A percentile compares a stretch with the other conserved stretches of the same genome.
Evolutionary conservation across 2,113 vertebrate genomes (phyloP).

Genomic region (Python bivittatus): DNA sequence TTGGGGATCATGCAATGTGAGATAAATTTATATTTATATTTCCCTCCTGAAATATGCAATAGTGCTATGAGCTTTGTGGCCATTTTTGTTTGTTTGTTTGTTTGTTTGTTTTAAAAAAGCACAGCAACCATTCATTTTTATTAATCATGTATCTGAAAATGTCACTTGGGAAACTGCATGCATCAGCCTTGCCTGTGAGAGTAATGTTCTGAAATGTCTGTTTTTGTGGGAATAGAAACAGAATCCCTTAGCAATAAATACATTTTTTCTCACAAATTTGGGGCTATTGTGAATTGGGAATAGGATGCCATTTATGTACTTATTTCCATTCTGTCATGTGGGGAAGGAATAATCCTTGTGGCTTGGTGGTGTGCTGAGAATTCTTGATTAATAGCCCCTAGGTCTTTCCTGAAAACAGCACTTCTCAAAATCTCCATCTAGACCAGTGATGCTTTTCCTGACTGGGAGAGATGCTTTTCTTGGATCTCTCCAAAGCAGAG

Average conservation of each 20-base stretch:
- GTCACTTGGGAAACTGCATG: background rate
- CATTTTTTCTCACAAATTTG: background rate
- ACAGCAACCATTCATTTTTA: background rate
- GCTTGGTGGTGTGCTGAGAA: background rate
- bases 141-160: background rate
- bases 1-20: background rate
- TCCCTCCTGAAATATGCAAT: background rate
- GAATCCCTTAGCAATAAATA: background rate
- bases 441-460: too few species aligned
- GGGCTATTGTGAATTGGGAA: background rate
- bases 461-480: too few species aligned
- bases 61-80: background rate
- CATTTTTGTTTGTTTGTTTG: background rate
- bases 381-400: background rate
- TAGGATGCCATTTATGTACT: background rate
- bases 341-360: background rate
- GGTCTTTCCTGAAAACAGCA: too few species aligned
- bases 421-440: too few species aligned
- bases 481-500: too few species aligned
- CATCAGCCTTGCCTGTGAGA: background rate
- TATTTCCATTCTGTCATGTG: background rate
- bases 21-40: background rate
- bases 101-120: background rate
- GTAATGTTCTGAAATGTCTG: background rate
- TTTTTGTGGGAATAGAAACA: background rate